Evolutionary conservation across 2,888 invertebrate genomes (phyloP).

Genomic region (Spodoptera picta): DNA sequence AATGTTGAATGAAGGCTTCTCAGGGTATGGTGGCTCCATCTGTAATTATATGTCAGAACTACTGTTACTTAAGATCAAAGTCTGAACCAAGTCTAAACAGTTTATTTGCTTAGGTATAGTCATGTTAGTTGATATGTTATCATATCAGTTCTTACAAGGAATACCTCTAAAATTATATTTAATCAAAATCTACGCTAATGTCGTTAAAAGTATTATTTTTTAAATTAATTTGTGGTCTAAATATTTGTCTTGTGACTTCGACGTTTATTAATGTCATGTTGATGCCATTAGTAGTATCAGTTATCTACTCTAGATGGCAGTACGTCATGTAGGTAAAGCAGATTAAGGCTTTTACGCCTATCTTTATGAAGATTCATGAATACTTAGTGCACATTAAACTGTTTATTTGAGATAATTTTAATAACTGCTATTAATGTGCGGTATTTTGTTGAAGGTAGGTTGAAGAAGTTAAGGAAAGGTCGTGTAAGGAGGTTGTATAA

Average conservation of each 20-base stretch:
- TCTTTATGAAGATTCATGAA: slow-evolving; percentile 13
- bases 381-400: neutral
- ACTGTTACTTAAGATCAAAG: slow-evolving; percentile 19
- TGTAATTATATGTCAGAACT: slow-evolving; percentile 43
- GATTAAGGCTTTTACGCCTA: slow-evolving; percentile 72
- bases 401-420: neutral
- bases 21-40: slow-evolving; percentile 59
- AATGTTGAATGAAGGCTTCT: slow-evolving; percentile 46
- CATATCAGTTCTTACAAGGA: too few species aligned
- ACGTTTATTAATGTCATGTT: slow-evolving; percentile 5
- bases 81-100: neutral
- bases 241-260: slow-evolving; percentile 33
- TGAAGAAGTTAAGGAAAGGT: neutral
- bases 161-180: too few species aligned
- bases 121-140: too few species aligned
- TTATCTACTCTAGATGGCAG: slow-evolving; percentile 67
- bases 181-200: too few species aligned
- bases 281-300: slow-evolving; percentile 6
- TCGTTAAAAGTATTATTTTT: too few species aligned
- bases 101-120: too few species aligned
- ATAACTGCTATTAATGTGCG: neutral
- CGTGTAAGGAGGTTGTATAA: slow-evolving; percentile 65
- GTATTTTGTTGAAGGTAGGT: neutral
- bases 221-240: too few species aligned
- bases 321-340: slow-evolving; percentile 63